Base-by-base conservation (phyloP, 2,888 invertebrate species). In the Theodoxus fluviatilis region DNA sequence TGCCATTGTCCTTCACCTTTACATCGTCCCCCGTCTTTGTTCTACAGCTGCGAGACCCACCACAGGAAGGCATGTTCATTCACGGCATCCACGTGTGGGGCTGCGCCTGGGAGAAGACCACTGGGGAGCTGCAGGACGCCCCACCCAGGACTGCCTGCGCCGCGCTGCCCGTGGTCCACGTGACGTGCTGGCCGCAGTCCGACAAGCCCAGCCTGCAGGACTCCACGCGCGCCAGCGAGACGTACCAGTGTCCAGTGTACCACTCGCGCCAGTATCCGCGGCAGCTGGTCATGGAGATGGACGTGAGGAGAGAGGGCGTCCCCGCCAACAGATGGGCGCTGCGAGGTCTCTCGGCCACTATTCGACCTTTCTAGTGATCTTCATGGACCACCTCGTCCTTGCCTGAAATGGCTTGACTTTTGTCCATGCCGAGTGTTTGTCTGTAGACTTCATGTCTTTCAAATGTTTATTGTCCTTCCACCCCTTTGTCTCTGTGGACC, bases 1-100 rank as follows among this genome's bases (percentile, higher is more conserved):
- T n/a, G n/a, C n/a, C n/a, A n/a, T n/a, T n/a, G n/a, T n/a, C n/a
- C n/a, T n/a, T n/a, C n/a, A n/a, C n/a, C n/a, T n/a, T n/a, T n/a
- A n/a, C n/a, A n/a, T n/a, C n/a, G n/a, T n/a, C n/a, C n/a, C n/a
- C n/a, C n/a, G n/a, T n/a, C n/a, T n/a, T 33, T 31, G 61, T 49
- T 61, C 71, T 76, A 2, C 75, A 86, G 85, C 75, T 87, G 40
- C 81, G 86, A 65, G 87, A 87, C 70, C 87, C 87, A 52, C 87
- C 87, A n/a, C 81, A 84, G 65, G 87, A 87, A 74, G 87, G 87
- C 18, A 83, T 87, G 78, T 87, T 86, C 78, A 80, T 87, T 2
- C 84, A 83, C 74, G 87, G 87, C 25, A 83, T 87, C 68, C 83
- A 86, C 71, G 78, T 87, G 66, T 87, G 87, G 87, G 86, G 86